A percentile compares a stretch with the other conserved stretches of the same genome.
Evolutionary conservation across 2,888 invertebrate species (phyloP).

Genomic region (Troilus luridus): DNA sequence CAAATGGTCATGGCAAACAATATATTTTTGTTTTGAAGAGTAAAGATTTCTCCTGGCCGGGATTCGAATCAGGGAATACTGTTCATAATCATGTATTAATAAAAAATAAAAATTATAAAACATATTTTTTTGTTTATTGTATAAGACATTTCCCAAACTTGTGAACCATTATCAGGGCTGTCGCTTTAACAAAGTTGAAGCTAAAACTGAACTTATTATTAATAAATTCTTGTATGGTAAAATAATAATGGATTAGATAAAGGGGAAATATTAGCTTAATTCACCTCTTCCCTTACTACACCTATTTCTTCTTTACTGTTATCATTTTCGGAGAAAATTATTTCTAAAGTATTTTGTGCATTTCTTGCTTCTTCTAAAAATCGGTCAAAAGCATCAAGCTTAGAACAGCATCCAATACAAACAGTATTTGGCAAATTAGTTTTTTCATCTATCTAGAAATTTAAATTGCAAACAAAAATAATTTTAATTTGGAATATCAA

Average conservation of each 20-base stretch:
- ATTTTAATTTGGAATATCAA: background rate
- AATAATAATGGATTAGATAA: background rate
- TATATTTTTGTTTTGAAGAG: too few species aligned
- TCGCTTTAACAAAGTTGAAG: too few species aligned
- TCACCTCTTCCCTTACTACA: slow-evolving; percentile 35
- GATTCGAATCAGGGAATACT: too few species aligned
- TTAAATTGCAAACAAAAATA: background rate
- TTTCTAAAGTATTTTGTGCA: slow-evolving; percentile 69
- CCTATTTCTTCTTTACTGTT: background rate
- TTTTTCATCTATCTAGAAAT: slow-evolving; percentile 59
- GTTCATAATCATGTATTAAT: too few species aligned
- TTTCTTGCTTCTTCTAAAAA: slow-evolving; percentile 70
- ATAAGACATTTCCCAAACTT: too few species aligned
- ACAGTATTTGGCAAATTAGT: slow-evolving; percentile 68
- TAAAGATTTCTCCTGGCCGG: too few species aligned
- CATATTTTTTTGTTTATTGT: too few species aligned
- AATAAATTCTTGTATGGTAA: background rate
- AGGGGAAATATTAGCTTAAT: background rate
- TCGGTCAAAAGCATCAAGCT: slow-evolving; percentile 69
- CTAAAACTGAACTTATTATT: too few species aligned
- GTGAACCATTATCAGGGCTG: too few species aligned
- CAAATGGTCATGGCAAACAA: too few species aligned
- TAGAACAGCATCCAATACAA: slow-evolving; percentile 69
- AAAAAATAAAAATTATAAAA: too few species aligned
- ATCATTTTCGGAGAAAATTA: slow-evolving; percentile 66